Evolutionary conservation across 1,140 invertebrate genomes (phyloP).

Genomic region (Drosophila athabasca): DNA sequence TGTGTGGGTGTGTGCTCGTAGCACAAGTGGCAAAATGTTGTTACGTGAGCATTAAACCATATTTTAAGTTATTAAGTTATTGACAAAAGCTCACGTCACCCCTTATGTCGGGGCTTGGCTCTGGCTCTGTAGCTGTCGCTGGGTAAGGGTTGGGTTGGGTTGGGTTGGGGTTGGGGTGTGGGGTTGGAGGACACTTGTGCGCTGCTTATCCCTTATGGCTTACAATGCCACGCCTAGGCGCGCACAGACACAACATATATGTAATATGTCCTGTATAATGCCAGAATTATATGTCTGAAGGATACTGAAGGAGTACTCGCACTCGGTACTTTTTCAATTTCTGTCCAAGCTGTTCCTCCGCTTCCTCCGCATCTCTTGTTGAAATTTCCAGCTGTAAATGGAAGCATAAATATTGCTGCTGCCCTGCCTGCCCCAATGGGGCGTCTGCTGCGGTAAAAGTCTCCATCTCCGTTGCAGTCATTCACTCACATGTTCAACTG

Average conservation of each 20-base stretch:
- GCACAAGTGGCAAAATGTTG: constrained; percentile 80
- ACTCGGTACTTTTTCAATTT: constrained; percentile 54
- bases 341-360: constrained; percentile 17
- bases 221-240: constrained; percentile 72
- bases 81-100: constrained; percentile 80
- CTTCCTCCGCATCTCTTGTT: constrained; percentile 13
- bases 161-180: constrained; percentile 3
- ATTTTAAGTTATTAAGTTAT: constrained; percentile 83
- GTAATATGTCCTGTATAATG: constrained; percentile 42
- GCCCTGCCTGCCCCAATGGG: constrained; percentile 24
- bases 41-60: constrained; percentile 82
- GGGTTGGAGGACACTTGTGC: constrained; percentile 69
- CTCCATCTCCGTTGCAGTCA: constrained; percentile 11
- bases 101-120: constrained; percentile 37
- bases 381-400: constrained; percentile 65
- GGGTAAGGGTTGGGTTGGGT: constrained; percentile 6
- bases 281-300: constrained; percentile 70
- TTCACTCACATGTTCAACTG: constrained; percentile 35
- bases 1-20: constrained; percentile 38
- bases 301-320: constrained; percentile 48
- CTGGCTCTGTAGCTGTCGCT: not conserved
- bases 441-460: constrained; percentile 22
- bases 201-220: constrained; percentile 77
- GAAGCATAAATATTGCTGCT: constrained; percentile 68
- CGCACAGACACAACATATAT: constrained; percentile 32